These are phyloP conservation scores for Triplophysa yarkandensis DNA, from an alignment of 2,797 vertebrate species.

Conservation along the genomic window DNA sequence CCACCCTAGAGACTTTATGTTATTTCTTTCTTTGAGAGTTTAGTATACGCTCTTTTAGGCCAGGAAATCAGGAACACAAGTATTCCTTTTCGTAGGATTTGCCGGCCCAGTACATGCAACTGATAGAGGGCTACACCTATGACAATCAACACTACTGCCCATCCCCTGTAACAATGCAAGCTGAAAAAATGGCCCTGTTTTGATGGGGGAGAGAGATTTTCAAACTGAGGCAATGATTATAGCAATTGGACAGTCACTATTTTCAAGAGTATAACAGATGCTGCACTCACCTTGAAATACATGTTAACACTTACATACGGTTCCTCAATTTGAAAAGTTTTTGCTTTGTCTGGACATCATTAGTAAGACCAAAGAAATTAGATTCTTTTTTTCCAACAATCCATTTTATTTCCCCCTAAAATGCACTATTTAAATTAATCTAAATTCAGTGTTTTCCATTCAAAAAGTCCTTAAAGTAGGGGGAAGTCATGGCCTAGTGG, in stretches of 20 bases:
- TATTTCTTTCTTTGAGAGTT: constrained; percentile 34
- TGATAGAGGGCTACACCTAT: neutral
- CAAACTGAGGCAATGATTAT: constrained; percentile 50
- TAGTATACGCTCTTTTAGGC: constrained; percentile 10
- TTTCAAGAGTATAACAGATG: constrained; percentile 28
- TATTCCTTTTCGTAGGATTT: neutral
- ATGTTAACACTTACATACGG: constrained; percentile 9
- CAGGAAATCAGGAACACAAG: neutral
- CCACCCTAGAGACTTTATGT: constrained; percentile 10
- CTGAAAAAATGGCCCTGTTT: neutral
- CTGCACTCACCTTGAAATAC: constrained; percentile 46
- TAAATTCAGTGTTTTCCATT: too few relatives aligned
- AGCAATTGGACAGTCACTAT: constrained; percentile 51
- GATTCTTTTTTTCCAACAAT: too few relatives aligned
- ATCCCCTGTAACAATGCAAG: constrained; percentile 37
- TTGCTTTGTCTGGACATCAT: neutral
- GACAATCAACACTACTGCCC: neutral
- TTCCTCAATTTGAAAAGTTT: constrained; percentile 12
- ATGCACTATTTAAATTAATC: too few relatives aligned
- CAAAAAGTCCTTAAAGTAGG: too few relatives aligned
- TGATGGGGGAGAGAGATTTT: constrained; percentile 45
- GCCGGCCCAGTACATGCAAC: neutral
- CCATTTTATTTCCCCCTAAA: too few relatives aligned
- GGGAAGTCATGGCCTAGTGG: too few relatives aligned
- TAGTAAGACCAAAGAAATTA: too few relatives aligned